Base-by-base conservation (phyloP, 2,113 vertebrate genomes). In the Eulacestoma nigropectus region DNA sequence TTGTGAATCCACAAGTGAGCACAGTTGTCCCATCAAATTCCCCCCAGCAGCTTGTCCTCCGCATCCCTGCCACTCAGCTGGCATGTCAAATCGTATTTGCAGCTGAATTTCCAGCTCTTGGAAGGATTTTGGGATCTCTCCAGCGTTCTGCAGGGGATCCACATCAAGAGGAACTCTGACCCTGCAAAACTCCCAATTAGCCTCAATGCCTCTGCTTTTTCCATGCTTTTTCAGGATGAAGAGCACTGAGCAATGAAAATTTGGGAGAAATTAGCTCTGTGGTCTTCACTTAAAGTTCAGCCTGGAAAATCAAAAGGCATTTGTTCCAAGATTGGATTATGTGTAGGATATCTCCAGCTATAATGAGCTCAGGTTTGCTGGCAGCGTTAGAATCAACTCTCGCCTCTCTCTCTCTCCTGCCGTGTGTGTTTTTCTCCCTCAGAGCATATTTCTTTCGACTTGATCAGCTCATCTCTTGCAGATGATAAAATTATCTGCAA, bases 401-500 rank as follows among this genome's bases (percentile, higher is more conserved):
- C 53, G 79, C 85, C 68, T 84, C 41, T 35, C 73, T 35, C 73
- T 60, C 27, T 92, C 90, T 86, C 90, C 95, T 81, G 90, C 88
- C 42, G 81, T 4, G 67, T 81, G 67, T 83, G 39, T 50, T 39
- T 32, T 90, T 68, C 55, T 47, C 90, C 94, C 92, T 60, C 16
- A 21, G 76, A 95, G 64, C 92, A 16, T 77, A 77, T 93, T 94
- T 90, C 64, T 95, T 93, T 86, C 72, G 49, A 63, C 85, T 93
- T 73, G 72, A 94, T 93, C 90, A 93, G 87, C 89, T 96, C 90
- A 65, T 92, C 78, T 92, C 90, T 80, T 81, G 85, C 88, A 94
- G 93, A 67, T 94, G 85, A 96, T 94, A 94, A 92, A 93, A 95
- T 93, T 90, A 96, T 90, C 95, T 84, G 79, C 85, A 60, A 93